Evolutionary conservation across 1,140 invertebrate species (phyloP), one percentile per base, ranked within the genome.

Genomic region (Cherax quadricarinatus): DNA sequence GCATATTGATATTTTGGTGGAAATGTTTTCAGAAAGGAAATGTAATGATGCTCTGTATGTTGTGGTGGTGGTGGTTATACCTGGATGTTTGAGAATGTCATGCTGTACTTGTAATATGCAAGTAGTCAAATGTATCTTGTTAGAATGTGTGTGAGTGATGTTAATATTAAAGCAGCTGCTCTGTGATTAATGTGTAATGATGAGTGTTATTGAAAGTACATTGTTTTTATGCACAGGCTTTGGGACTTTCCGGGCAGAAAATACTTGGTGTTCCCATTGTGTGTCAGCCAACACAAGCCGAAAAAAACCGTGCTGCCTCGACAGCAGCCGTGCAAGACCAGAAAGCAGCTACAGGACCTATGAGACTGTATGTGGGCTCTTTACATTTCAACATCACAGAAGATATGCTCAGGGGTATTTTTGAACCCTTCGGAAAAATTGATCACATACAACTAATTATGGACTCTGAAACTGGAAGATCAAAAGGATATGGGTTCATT

Each of bases 401-500:
- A 96, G 99, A 99, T 89, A 99, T 99, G 99, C 96, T 99, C 41
- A 95, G 97, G 93, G 98, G 98, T 51, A 99, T 99, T 91, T 99
- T 99, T 96, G 99, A 99, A 95, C 99, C 99, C 1, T 99, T 99
- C 96, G 99, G 99, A 86, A 99, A 99, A 96, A 99, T 99, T 95
- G 98, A 99, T 95, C 98, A 97, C 93, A 99, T 99, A 94, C 98
- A 99, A 95, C 95, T 99, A 41, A 98, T 99, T 94, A 98, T 97
- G 95, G 99, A 99, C 95, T 97, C 97, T 53, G 98, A 99, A 95
- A 98, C 98, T 57, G 98, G 97, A 48, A 96, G 98, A 93, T 99
- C 99, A 16, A 98, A 99, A 96, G 99, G 99, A 84, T 99, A 99
- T 95, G 99, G 99, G 14, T 99, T 99, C 95, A 97, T 99, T 88